A percentile compares a stretch with the other conserved stretches of the same genome.
Conservation (phyloP, 2,797 vertebrate genomes). For the Chelonia mydas region DNA sequence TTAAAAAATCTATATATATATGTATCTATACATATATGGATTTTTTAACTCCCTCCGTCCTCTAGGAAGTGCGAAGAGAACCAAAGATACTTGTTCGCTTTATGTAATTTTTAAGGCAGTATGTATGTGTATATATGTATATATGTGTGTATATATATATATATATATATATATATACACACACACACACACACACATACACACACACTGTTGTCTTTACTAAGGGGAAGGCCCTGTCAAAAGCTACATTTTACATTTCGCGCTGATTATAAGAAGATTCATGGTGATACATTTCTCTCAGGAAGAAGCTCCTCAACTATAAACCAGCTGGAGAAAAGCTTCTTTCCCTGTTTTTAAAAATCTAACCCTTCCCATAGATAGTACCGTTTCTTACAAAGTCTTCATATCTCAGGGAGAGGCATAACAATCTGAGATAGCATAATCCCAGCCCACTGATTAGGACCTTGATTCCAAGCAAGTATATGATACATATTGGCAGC, state of each 20-base stretch:
- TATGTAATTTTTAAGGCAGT: background rate
- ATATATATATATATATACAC: no score
- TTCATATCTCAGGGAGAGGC: background rate
- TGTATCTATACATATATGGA: background rate
- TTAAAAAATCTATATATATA: background rate
- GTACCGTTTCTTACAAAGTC: background rate
- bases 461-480: background rate
- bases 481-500: background rate
- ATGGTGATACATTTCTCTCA: rapidly evolving
- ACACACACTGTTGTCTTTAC: background rate
- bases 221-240: background rate
- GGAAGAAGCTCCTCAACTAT: background rate
- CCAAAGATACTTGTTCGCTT: background rate
- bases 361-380: background rate
- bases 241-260: background rate
- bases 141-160: no score
- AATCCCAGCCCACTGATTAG: background rate
- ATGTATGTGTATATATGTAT: no score
- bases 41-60: background rate
- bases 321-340: background rate
- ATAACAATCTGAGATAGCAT: background rate
- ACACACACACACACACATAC: no score
- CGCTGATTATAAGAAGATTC: background rate
- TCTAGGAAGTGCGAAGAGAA: background rate
- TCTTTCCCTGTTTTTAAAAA: background rate